phyloP scores from a whole-genome alignment of 2,888 invertebrate genomes.

The Eupeodes latifasciatus region DNA sequence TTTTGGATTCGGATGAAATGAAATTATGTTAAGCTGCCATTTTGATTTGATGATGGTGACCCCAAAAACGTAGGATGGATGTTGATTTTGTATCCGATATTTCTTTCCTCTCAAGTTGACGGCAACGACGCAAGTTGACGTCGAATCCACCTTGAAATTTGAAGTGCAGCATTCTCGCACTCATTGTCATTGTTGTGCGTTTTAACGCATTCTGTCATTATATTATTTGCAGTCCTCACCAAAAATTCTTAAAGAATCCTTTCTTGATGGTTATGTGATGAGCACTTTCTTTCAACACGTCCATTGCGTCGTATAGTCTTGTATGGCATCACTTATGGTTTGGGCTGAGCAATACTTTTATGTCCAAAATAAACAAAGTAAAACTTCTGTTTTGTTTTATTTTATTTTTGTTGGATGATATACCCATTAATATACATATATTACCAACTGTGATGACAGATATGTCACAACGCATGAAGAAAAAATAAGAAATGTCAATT shows the following conservation, averaged over 20 bases:
- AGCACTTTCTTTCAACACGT: constrained; percentile 45
- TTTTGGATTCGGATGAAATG: constrained; percentile 49
- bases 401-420: background rate
- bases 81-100: constrained; percentile 14
- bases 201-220: constrained; percentile 21
- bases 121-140: background rate
- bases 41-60: constrained; percentile 61
- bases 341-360: constrained; percentile 25
- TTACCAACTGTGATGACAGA: constrained; percentile 62
- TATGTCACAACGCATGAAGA: constrained; percentile 22
- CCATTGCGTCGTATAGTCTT: background rate
- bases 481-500: constrained; percentile 71
- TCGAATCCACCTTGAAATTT: constrained; percentile 62
- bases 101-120: constrained; percentile 21
- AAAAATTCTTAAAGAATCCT: constrained; percentile 47
- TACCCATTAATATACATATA: constrained; percentile 36
- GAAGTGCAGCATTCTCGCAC: constrained; percentile 39
- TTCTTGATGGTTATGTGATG: background rate
- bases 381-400: constrained; percentile 14
- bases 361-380: constrained; percentile 55
- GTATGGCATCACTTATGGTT: background rate
- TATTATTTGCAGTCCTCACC: constrained; percentile 23
- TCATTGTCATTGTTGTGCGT: constrained; percentile 30
- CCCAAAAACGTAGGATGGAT: constrained; percentile 69
- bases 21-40: constrained; percentile 75